Evolutionary conservation across 2,888 invertebrate genomes (phyloP).

Genomic region (Heterodera filipjevi): DNA sequence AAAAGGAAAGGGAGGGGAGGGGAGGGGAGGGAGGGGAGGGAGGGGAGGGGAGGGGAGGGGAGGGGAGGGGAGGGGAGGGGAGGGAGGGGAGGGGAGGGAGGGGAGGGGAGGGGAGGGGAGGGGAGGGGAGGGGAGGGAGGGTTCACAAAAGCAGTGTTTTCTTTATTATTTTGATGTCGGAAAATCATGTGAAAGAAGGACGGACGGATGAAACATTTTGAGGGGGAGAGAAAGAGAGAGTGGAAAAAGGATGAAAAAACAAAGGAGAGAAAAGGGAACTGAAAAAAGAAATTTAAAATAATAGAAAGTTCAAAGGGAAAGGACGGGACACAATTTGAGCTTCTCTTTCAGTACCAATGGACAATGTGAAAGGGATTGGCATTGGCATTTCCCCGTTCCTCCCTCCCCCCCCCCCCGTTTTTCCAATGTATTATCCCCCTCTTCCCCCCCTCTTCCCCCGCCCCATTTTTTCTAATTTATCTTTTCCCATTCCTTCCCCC

Average conservation of each 20-base stretch:
- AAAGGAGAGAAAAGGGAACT: not conserved
- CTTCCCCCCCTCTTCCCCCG: no score
- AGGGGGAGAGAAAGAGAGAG: not conserved
- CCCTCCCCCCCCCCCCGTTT: not conserved
- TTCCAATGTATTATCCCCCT: not conserved
- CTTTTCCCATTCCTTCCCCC: not conserved
- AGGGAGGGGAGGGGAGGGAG: not conserved
- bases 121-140: no score
- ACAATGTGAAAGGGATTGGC: not conserved
- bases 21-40: no score
- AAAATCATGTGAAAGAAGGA: not conserved
- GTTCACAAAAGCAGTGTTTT: no score
- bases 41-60: no score
- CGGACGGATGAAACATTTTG: not conserved
- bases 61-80: not conserved
- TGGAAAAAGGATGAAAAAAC: not conserved
- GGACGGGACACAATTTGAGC: not conserved
- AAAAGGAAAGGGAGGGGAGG: no score
- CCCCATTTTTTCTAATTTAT: no score
- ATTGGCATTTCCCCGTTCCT: not conserved
- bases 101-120: no score
- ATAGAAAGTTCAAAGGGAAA: not conserved
- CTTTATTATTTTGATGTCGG: no score
- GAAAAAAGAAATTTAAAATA: not conserved
- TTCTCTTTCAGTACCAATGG: not conserved